Conservation (phyloP, 2,113 vertebrate genomes). For the Serinus canaria region DNA sequence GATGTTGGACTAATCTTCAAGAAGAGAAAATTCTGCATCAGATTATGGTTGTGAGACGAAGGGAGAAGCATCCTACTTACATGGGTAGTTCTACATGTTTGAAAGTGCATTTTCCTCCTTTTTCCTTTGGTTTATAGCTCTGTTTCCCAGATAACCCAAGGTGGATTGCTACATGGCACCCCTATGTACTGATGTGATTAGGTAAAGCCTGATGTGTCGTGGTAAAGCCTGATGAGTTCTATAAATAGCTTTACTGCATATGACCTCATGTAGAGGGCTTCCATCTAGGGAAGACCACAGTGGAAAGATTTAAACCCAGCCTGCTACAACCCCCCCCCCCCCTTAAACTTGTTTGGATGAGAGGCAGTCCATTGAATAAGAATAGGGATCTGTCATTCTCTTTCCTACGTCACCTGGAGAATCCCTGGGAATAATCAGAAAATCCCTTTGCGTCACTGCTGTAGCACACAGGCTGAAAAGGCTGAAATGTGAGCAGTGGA, state of each 20-base stretch:
- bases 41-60: not conserved
- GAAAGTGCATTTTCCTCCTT: not conserved
- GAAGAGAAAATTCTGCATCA: not conserved
- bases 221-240: constrained; percentile 14
- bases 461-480: not conserved
- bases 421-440: constrained; percentile 62
- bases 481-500: not conserved
- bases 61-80: not conserved
- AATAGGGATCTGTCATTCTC: not conserved
- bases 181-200: not conserved
- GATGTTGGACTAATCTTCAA: not conserved
- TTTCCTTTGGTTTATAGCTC: not conserved
- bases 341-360: constrained; percentile 21
- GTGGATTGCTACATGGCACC: not conserved
- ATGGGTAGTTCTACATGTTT: not conserved
- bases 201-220: constrained; percentile 13
- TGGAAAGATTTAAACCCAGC: not conserved
- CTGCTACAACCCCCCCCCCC: not conserved
- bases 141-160: not conserved
- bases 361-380: not conserved
- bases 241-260: not conserved
- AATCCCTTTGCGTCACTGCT: constrained; percentile 14
- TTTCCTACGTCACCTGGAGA: constrained; percentile 45
- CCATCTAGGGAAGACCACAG: constrained; percentile 14
- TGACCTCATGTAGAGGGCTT: not conserved